phyloP scores from a whole-genome alignment of 2,113 vertebrate genomes.

The Cynoglossus semilaevis region DNA sequence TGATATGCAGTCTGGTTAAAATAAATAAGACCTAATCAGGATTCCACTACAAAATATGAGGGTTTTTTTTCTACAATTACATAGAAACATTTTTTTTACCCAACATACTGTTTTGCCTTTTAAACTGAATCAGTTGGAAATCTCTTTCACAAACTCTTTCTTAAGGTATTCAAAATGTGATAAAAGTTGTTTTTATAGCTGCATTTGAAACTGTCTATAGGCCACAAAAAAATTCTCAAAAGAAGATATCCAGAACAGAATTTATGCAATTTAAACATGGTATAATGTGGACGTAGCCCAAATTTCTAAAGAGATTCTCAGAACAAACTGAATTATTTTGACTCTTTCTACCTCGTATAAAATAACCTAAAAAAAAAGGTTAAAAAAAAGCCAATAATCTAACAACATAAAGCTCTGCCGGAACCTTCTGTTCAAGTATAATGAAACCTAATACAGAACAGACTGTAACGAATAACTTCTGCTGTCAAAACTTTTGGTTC shows the following conservation, averaged over 20 bases:
- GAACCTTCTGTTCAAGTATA: background rate
- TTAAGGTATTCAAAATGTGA: no score
- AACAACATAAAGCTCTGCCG: slow-evolving; percentile 10
- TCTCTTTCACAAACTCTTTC: no score
- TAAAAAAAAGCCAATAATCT: background rate
- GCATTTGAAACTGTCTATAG: no score
- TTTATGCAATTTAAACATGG: background rate
- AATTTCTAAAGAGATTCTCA: background rate
- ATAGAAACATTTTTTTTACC: no score
- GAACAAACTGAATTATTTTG: background rate
- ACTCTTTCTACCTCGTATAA: slow-evolving; percentile 2
- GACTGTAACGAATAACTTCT: background rate
- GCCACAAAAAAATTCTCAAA: no score
- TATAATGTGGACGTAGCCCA: background rate
- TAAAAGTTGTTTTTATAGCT: no score
- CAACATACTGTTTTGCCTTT: no score
- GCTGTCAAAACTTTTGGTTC: background rate
- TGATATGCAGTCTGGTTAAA: no score
- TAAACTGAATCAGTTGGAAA: no score
- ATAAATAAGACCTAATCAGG: no score
- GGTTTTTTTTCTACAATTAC: no score
- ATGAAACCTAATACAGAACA: slow-evolving; percentile 1
- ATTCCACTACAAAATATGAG: no score
- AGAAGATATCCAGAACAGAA: background rate
- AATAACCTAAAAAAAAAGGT: background rate